Percentiles rank a stretch among this genome's conserved stretches.
These are phyloP conservation scores for Buceros bicornis DNA, from an alignment of 2,797 vertebrate genomes.

Conservation along the genomic window DNA sequence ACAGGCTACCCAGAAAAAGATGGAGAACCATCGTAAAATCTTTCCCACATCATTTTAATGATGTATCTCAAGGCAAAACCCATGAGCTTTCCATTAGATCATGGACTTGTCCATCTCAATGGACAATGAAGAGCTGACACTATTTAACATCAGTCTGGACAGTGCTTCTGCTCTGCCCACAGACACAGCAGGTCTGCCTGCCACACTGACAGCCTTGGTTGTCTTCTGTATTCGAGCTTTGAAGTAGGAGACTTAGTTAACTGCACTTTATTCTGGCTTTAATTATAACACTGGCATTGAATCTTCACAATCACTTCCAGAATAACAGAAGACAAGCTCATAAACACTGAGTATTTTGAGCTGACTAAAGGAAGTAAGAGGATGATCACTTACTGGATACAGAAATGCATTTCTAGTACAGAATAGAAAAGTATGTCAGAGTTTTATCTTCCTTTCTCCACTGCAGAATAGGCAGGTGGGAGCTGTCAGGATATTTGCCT, in stretches of 20 bases:
- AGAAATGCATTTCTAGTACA: not conserved
- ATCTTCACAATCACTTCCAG: constrained; percentile 14
- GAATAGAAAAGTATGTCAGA: not conserved
- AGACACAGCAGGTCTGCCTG: not conserved
- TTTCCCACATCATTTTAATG: not conserved
- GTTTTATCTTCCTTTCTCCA: not conserved
- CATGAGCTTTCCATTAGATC: not conserved
- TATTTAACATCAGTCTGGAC: not conserved
- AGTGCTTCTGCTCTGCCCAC: not conserved
- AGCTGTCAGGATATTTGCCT: not conserved
- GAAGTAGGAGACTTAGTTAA: not conserved
- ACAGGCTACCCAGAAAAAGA: not conserved
- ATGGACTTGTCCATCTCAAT: not conserved
- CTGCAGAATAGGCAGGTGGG: not conserved
- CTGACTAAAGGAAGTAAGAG: not conserved
- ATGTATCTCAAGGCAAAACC: not conserved
- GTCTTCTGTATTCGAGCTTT: not conserved
- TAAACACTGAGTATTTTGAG: constrained; percentile 35
- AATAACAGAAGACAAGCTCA: constrained; percentile 20
- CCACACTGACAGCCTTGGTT: not conserved
- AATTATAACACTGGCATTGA: not conserved
- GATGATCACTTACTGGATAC: not conserved
- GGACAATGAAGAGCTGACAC: not conserved
- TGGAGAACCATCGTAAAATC: not conserved
- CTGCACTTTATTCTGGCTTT: not conserved